Evolutionary conservation across 2,888 invertebrate genomes (phyloP), one percentile per base, ranked within the genome.

Genomic region (Pterostichus madidus): DNA sequence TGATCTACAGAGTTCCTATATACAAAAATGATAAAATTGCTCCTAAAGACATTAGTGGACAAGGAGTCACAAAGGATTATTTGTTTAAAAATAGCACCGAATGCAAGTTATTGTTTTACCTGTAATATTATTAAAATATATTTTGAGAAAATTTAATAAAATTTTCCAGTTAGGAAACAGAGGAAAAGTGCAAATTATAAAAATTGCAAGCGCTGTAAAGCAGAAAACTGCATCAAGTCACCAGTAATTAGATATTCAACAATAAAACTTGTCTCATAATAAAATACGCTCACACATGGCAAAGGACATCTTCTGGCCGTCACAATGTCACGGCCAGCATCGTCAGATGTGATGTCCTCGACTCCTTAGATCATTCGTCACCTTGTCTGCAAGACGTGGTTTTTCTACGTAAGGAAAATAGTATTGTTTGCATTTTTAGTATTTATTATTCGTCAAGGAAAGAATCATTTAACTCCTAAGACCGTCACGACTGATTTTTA

Each of bases 291-390:
- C 35, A 35, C 13, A 35, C 11, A 24, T 59, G 24, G 10, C 11
- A 44, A 15, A 71, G 68, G 68, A 71, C 68, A 71, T 71, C 68
- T 71, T 71, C 49, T 68, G 64, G 75, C 75, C 75, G 52, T 56
- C 35, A 35, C 80, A 80, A 80, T 80, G 80, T 80, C 80, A 80
- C 52, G 80, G 80, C 35, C 52, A 68, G 15, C 49, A 46, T 17
- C 56, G n/a, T 49, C 11, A 75, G 75, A 8, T 32, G 39, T 53
- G 17, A 52, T 13, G 49, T 49, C 56, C 56, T 56, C 17, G 56
- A 0, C 17, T 56, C 2, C 44, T 71, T 71, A 71, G 68, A 71
- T 71, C 68, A 71, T 39, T 71, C 56, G 52, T 80, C 59, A 39
- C 77, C 59, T 59, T 77, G 44, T 56, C 17, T 39, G 15, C 13